Evolutionary conservation across 2,797 vertebrate genomes (phyloP), one percentile per base, ranked within the genome.

Genomic region (Poecilia velifera): DNA sequence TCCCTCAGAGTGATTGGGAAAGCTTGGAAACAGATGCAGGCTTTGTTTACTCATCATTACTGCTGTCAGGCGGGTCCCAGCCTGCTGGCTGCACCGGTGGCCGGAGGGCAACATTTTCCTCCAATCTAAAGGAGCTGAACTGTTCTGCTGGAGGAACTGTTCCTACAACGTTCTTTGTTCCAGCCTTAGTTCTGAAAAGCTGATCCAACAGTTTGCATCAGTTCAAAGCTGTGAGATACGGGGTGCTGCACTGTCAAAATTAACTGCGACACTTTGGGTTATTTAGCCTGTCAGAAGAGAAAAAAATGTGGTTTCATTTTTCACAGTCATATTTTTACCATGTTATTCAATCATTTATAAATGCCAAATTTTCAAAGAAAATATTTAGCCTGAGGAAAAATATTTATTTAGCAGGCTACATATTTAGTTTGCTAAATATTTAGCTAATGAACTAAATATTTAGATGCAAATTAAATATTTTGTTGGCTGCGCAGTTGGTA

Each of bases 11-110:
- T 70, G 16, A 47, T 88, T 92, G 84, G 31, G 87, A 87, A 87
- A 85, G 80, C 41, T 6, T 87, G 84, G 80, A 46, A 71, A 76
- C 81, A 83, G 84, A 85, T 86, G 45, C 0, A 49, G 34, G 68
- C 20, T 49, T 1, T 91, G 81, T 92, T 90, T 85, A 89, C 87
- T 47, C 76, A 49, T 36, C 59, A 20, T 36, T 55, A 9, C 22
- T 13, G 8, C 57, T 88, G 80, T 79, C 90, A 88, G 85, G 36
- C 82, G 2, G 6, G 94, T 39, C 80, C 55, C 53, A 57, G 53
- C 93, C 78, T 92, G 94, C 84, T 85, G 74, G 43, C 73, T 39
- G 81, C 74, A 79, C 53, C 31, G 43, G 18, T 45, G 62, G 75
- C 90, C 82, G 74, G 3, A 86, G 86, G 92, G 82, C 76, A 77